Evolutionary conservation across 2,888 invertebrate genomes (phyloP).

Genomic region (Pogonocherus hispidulus): DNA sequence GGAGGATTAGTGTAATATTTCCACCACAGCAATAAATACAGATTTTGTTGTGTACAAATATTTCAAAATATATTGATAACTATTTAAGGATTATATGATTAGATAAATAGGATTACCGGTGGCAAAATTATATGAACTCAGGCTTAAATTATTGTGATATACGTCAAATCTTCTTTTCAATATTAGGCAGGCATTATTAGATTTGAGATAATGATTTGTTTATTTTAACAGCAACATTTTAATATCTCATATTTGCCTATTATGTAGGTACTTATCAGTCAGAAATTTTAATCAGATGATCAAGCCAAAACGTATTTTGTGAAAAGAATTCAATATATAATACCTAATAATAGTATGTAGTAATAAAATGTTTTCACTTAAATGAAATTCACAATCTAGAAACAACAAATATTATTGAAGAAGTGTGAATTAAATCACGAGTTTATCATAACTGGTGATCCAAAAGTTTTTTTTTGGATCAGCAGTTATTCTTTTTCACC

Average conservation of each 20-base stretch:
- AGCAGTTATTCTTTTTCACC: no score
- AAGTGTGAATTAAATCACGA: no score
- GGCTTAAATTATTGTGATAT: conserved; percentile 56
- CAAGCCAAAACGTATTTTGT: not conserved
- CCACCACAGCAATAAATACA: conserved; percentile 29
- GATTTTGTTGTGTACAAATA: conserved; percentile 45
- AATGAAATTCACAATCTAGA: no score
- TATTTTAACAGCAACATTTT: conserved; percentile 52
- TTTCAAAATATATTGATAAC: conserved; percentile 58
- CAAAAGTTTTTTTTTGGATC: no score
- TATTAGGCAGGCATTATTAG: conserved; percentile 55
- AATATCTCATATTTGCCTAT: conserved; percentile 47
- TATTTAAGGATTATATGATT: conserved; percentile 59
- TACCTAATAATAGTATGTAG: no score
- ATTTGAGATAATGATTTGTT: conserved; percentile 59
- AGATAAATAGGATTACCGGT: conserved; percentile 62
- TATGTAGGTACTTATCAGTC: conserved; percentile 34
- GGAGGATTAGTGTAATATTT: conserved; percentile 23
- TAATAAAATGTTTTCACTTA: no score
- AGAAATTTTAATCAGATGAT: conserved; percentile 19
- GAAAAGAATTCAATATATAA: no score
- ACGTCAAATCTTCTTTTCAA: conserved; percentile 57
- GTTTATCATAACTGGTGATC: no score
- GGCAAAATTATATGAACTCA: conserved; percentile 62
- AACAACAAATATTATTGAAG: no score